Conservation (phyloP, 2,888 invertebrate species). For the Danaus chrysippus region DNA sequence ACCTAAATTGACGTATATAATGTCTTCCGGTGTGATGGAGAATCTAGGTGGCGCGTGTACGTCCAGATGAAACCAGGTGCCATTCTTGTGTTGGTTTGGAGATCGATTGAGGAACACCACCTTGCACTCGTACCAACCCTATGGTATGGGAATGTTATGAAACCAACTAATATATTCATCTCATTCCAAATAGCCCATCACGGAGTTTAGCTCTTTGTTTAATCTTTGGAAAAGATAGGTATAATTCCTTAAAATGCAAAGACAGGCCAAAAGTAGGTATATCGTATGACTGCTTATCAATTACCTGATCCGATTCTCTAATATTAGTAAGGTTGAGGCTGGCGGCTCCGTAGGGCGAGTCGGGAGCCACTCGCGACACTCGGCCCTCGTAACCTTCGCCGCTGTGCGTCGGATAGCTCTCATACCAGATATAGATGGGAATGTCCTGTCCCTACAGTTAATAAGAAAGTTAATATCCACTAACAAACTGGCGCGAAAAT, state of each 20-base stretch:
- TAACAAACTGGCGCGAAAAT: constrained; percentile 41
- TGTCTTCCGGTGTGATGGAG: constrained; percentile 96
- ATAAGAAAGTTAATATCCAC: constrained; percentile 38
- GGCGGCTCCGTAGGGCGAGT: constrained; percentile 93
- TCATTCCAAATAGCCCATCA: too few species aligned
- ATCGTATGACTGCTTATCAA: neutral
- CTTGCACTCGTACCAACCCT: constrained; percentile 97
- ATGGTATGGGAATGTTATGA: constrained; percentile 5
- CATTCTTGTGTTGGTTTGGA: constrained; percentile 94
- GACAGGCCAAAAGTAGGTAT: neutral
- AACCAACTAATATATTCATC: too few species aligned
- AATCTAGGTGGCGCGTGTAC: constrained; percentile 98
- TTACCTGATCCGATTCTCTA: constrained; percentile 89
- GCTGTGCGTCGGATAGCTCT: constrained; percentile 97
- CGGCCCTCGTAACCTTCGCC: constrained; percentile 96
- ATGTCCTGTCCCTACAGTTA: constrained; percentile 92
- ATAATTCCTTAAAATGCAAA: too few species aligned
- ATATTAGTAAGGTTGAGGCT: constrained; percentile 97
- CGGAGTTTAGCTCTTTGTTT: too few species aligned
- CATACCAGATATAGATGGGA: constrained; percentile 99
- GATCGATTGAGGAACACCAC: constrained; percentile 97
- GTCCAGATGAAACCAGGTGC: constrained; percentile 98
- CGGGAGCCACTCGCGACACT: constrained; percentile 92
- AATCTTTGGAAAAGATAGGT: too few species aligned
- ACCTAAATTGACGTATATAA: constrained; percentile 96